phyloP scores from a whole-genome alignment of 2,888 invertebrate genomes.

The Artemia sp. region DNA sequence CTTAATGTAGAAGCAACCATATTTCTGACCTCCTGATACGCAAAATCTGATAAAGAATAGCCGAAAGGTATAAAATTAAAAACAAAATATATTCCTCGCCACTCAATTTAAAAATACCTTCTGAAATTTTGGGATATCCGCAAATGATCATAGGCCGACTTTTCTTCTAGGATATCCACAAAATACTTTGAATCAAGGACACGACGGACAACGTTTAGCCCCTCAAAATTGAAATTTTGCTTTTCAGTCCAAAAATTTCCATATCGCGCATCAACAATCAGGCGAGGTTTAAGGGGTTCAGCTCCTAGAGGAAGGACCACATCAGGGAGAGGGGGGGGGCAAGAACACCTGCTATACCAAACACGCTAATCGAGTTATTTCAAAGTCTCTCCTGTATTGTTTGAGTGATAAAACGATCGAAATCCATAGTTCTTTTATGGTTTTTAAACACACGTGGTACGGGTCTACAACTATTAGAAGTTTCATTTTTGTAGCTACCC shows the following conservation, averaged over 20 bases:
- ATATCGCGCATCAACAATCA: background rate
- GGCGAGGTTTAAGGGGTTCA: background rate
- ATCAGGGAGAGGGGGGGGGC: background rate
- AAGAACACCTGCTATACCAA: background rate
- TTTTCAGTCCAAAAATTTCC: background rate
- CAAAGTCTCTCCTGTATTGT: background rate
- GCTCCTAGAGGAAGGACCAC: background rate
- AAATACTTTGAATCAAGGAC: background rate
- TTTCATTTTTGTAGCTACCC: background rate
- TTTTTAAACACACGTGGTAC: background rate
- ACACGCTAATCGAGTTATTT: background rate
- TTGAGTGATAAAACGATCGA: background rate
- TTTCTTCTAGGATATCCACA: background rate
- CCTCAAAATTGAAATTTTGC: background rate
- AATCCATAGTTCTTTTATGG: background rate
- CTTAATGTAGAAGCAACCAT: background rate
- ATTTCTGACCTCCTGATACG: background rate
- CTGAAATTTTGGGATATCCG: background rate
- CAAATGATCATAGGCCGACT: background rate
- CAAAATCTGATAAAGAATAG: background rate
- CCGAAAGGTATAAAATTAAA: conserved; percentile 2
- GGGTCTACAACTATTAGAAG: background rate
- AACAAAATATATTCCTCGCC: background rate
- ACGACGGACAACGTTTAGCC: background rate
- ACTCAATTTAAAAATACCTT: background rate